A percentile compares a stretch with the other conserved stretches of the same genome.
Evolutionary conservation across 2,888 invertebrate species (phyloP).

Genomic region (Laspeyria flexula): DNA sequence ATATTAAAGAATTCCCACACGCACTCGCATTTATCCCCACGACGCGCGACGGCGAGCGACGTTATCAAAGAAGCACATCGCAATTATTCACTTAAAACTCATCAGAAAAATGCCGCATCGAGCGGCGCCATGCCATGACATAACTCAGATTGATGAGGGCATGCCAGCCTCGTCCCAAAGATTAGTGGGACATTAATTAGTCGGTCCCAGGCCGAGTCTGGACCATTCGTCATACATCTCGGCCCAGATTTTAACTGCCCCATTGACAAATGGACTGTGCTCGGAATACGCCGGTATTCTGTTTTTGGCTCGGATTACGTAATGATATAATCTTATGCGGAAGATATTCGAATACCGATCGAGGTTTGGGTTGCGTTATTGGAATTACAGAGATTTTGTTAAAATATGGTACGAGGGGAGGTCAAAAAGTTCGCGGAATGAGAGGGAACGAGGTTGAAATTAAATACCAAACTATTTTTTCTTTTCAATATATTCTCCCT

Average conservation of each 20-base stretch:
- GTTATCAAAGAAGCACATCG: conserved; percentile 2
- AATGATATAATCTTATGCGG: conserved; percentile 1
- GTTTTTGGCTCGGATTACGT: conserved; percentile 6
- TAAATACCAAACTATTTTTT: too few species aligned
- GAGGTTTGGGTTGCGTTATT: neutral
- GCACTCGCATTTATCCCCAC: neutral
- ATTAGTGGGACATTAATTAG: conserved; percentile 46
- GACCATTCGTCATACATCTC: conserved; percentile 35
- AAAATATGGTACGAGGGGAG: too few species aligned
- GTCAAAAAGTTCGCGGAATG: too few species aligned
- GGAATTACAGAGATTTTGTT: too few species aligned
- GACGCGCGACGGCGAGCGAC: too few species aligned
- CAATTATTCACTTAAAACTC: conserved; percentile 10
- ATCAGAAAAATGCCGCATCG: conserved; percentile 1
- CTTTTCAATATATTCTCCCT: too few species aligned
- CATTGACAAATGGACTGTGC: conserved; percentile 36
- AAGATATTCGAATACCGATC: neutral
- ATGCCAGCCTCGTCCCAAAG: conserved; percentile 28
- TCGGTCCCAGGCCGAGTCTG: conserved; percentile 2
- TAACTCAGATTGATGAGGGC: conserved; percentile 38
- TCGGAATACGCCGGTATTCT: conserved; percentile 8
- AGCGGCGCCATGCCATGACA: conserved; percentile 1
- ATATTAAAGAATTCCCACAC: too few species aligned
- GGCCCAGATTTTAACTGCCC: conserved; percentile 39
- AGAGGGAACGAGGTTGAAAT: too few species aligned